phyloP scores from a whole-genome alignment of 2,113 vertebrate genomes.

The Prinia subflava region DNA sequence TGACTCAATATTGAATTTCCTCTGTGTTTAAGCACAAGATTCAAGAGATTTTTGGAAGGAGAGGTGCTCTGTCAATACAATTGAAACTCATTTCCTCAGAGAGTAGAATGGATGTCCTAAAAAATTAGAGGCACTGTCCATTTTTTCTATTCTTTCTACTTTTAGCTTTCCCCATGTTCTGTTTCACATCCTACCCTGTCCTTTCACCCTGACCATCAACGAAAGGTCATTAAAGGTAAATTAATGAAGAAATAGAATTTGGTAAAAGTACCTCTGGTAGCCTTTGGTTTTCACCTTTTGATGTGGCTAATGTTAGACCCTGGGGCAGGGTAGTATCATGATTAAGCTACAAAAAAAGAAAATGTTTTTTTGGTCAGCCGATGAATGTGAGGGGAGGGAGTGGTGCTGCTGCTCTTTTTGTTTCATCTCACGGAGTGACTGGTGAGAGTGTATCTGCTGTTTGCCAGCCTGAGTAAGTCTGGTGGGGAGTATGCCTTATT shows the following conservation, averaged over 20 bases:
- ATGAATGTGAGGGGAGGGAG: neutral
- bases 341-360: neutral
- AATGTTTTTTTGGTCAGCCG: neutral
- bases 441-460: neutral
- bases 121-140: neutral
- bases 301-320: neutral
- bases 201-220: neutral
- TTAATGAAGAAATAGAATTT: neutral
- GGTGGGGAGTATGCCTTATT: accelerated
- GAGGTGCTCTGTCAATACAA: neutral
- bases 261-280: neutral
- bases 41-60: neutral
- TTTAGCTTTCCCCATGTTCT: neutral
- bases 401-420: neutral
- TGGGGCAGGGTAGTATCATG: neutral
- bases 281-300: neutral
- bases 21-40: neutral
- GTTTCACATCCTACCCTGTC: neutral
- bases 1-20: neutral
- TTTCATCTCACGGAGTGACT: neutral
- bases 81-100: neutral
- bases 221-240: neutral
- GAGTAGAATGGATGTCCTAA: neutral
- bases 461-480: neutral
- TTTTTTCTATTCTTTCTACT: neutral